Base-by-base conservation (phyloP, 2,888 invertebrate species). In the Timandra comae region DNA sequence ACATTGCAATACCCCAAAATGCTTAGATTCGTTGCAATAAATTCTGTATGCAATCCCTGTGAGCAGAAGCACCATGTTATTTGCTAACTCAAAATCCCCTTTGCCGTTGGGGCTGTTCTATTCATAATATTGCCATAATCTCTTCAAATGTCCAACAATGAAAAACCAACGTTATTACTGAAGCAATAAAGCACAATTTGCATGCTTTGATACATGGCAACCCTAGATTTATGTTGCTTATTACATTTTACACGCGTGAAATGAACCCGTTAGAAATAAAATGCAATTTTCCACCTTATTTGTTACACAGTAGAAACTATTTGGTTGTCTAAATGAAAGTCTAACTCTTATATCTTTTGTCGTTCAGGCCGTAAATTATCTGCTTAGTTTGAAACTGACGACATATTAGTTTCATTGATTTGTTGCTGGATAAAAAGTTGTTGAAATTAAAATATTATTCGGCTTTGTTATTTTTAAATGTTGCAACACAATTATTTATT, bases 221-320 rank as follows among this genome's bases (percentile, higher is more conserved):
- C 69, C 62, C 60, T 63, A 67, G 71, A 82, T 81, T 80, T 80
- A 79, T 77, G 65, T 68, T 67, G 66, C 76, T 80, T 80, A 80
- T 80, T 77, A 79, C 71, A 76, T 80, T 80, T 78, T 76, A 74
- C 68, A 69, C 72, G 74, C 78, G 73, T 73, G 77, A 77, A 80
- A 76, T 76, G 71, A 76, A 66, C 71, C 66, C 54, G 63, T 56
- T 53, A 62, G 60, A 60, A 55, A 54, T 62, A 55, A 62, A 66
- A 71, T 63, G 64, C 71, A 60, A 80, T 76, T 75, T 62, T 56
- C 59, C 53, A 64, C 77, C 70, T 65, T 80, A 78, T 73, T 55
- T 48, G 56, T 50, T 50, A 54, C 32, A 44, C 39, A 48, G 54
- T 65, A 71, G 56, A 59, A 69, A 64, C 68, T 67, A 68, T 73